These are phyloP conservation scores for Coreoperca whiteheadi DNA, from an alignment of 2,113 vertebrate species.

Conservation along the genomic window DNA sequence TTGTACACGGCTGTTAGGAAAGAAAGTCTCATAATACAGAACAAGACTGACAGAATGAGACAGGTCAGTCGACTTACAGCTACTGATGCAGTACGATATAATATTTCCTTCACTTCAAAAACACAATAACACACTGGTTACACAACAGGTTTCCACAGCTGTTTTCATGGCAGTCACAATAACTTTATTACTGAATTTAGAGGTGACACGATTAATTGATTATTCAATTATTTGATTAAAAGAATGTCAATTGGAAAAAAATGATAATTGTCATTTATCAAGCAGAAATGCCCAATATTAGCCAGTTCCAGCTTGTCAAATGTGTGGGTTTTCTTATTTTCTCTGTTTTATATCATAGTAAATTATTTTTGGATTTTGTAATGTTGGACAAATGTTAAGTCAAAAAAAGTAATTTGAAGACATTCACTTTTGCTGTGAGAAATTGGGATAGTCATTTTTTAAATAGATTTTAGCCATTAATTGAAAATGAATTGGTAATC, in stretches of 20 bases:
- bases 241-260: neutral
- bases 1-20: slow-evolving; percentile 14
- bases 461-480: neutral
- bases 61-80: neutral
- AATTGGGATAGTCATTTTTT: too few species aligned
- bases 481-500: neutral
- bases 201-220: neutral
- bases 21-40: slow-evolving; percentile 22
- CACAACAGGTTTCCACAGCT: neutral
- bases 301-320: neutral
- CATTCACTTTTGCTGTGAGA: too few species aligned
- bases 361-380: neutral
- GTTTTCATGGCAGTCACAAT: neutral
- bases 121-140: neutral
- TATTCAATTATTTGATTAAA: neutral
- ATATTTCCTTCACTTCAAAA: slow-evolving; percentile 1
- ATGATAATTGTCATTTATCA: neutral
- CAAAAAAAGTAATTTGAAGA: neutral
- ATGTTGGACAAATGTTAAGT: neutral
- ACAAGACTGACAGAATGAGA: slow-evolving; percentile 21
- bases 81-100: neutral
- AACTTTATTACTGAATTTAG: neutral
- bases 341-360: neutral
- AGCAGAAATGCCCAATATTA: neutral
- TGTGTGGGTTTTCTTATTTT: neutral